These are phyloP conservation scores for Eurosta solidaginis DNA, from an alignment of 1,140 invertebrate genomes.

Conservation along the genomic window DNA sequence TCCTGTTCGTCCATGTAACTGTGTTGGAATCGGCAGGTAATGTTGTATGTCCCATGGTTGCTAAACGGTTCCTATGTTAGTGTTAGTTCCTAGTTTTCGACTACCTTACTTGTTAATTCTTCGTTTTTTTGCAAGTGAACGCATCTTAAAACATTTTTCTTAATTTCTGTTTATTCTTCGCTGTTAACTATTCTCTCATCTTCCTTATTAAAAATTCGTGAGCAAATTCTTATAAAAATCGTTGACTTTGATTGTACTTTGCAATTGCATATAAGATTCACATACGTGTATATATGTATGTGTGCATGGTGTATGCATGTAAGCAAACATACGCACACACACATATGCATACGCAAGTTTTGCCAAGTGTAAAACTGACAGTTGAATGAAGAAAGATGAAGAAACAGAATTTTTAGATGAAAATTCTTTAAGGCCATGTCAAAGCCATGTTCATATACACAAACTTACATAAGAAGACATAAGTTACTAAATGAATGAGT, in stretches of 20 bases:
- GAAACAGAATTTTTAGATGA: slow-evolving; percentile 8
- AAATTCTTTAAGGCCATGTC: slow-evolving; percentile 7
- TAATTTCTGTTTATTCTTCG: slow-evolving; percentile 1
- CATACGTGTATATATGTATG: not conserved
- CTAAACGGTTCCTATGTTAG: too few relatives aligned
- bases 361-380: slow-evolving; percentile 13
- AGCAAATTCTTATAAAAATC: not conserved
- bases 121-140: not conserved
- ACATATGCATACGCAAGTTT: too few relatives aligned
- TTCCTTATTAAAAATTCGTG: slow-evolving; percentile 10
- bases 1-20: too few relatives aligned
- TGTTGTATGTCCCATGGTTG: too few relatives aligned
- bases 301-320: not conserved
- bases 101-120: not conserved
- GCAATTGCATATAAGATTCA: not conserved
- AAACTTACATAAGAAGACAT: not conserved
- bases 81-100: too few relatives aligned
- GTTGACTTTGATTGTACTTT: not conserved
- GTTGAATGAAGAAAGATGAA: not conserved
- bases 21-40: too few relatives aligned
- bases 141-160: not conserved
- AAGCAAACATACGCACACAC: too few relatives aligned
- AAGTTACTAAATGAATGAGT: slow-evolving; percentile 13
- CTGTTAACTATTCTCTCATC: not conserved
- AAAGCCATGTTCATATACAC: not conserved